These are phyloP conservation scores for Ispidina picta DNA, from an alignment of 2,797 vertebrate genomes.

Conservation along the genomic window DNA sequence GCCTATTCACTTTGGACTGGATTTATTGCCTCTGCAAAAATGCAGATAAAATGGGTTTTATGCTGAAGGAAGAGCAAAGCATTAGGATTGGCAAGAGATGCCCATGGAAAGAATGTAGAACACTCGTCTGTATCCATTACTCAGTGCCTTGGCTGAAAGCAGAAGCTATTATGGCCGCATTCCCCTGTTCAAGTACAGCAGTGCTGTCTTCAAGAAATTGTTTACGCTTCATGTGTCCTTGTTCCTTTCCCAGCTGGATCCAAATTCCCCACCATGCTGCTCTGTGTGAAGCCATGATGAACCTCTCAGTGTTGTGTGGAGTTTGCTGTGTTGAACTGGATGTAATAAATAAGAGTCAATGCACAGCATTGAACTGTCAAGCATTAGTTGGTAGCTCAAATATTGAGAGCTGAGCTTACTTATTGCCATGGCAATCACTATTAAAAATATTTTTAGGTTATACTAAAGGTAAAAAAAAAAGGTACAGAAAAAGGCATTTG, in stretches of 20 bases:
- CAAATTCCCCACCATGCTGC: not conserved
- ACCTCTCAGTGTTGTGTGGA: not conserved
- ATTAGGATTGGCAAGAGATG: not conserved
- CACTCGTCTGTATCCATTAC: not conserved
- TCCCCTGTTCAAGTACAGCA: not conserved
- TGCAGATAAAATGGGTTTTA: not conserved
- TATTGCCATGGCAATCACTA: constrained; percentile 67
- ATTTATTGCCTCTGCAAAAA: constrained; percentile 18
- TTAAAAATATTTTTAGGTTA: constrained; percentile 59
- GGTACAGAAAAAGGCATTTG: not conserved
- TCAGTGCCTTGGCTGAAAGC: not conserved
- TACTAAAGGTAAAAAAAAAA: constrained; percentile 6
- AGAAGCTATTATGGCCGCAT: not conserved
- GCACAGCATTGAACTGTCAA: not conserved
- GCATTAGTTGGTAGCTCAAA: not conserved
- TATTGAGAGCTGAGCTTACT: constrained; percentile 40
- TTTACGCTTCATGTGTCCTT: not conserved
- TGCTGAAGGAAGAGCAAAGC: not conserved
- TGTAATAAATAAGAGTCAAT: constrained; percentile 8
- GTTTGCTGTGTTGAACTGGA: not conserved
- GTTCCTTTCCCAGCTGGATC: not conserved
- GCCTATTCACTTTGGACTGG: not conserved
- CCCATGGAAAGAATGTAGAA: not conserved
- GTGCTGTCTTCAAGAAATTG: not conserved
- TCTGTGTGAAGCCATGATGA: not conserved